Base-by-base conservation (phyloP, 1,140 invertebrate genomes). In the Bicyclus anynana region DNA sequence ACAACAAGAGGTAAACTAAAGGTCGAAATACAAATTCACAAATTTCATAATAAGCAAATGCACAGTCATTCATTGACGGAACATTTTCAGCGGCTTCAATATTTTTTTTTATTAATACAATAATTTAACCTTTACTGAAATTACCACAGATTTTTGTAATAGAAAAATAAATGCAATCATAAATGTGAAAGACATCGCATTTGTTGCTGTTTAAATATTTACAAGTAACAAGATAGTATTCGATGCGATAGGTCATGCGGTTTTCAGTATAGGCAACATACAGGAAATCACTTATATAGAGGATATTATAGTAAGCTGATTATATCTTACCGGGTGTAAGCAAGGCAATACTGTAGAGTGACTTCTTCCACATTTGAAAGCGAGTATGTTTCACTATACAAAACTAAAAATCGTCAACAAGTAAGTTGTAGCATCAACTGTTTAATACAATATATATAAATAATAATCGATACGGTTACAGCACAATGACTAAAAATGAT, bases 341-440 rank as follows among this genome's bases (percentile, higher is more conserved):
- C 84, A 87, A 86, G 80, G 81, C 84, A 87, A 77, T 85, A 85
- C 82, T 86, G 85, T 84, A 84, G 85, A 86, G 80, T 88, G 83
- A 86, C 85, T 88, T 88, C 85, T 86, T 88, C 85, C 83, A 86
- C 81, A 84, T 87, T 85, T 81, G 78, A 84, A 88, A 88, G 85
- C 81, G 80, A 88, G 72, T 70, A 85, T 81, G 76, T 86, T 76
- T 86, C 83, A 84, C 84, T 88, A 88, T 87, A 87, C 83, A 80
- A 77, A 87, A 86, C 77, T 80, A 84, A 87, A 80, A 88, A 80
- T 80, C 74, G 75, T 84, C 78, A 83, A 82, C 74, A 76, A 62
- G 70, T 73, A 83, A 78, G 73, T 85, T 83, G 80, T 87, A 84
- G 84, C 85, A 81, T 84, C 76, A 85, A 87, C 82, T 81, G 82